phyloP scores from a whole-genome alignment of 2,888 invertebrate species.

The Drosophila rellima region DNA sequence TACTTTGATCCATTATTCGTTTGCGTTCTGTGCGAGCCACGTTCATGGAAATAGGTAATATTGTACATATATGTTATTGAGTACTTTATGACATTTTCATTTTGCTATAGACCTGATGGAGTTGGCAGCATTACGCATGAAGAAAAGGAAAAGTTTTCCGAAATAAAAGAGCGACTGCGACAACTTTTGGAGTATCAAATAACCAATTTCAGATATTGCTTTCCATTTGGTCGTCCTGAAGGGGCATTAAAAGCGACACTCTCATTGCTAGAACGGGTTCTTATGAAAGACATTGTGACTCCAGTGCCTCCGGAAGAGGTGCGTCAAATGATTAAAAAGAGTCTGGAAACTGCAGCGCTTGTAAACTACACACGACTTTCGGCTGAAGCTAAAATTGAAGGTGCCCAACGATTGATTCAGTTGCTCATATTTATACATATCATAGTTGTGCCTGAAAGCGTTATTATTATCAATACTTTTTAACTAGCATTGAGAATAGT shows the following conservation, averaged over 20 bases:
- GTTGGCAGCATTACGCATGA: slow-evolving; percentile 99
- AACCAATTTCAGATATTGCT: slow-evolving; percentile 99
- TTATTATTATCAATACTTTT: too few species aligned
- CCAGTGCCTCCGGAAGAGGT: slow-evolving; percentile 99
- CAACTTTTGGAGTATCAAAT: slow-evolving; percentile 98
- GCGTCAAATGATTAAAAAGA: slow-evolving; percentile 97
- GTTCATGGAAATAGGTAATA: slow-evolving; percentile 98
- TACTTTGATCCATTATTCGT: slow-evolving; percentile 99
- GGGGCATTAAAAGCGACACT: slow-evolving; percentile 98
- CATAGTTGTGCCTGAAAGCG: too few species aligned
- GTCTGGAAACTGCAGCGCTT: slow-evolving; percentile 98
- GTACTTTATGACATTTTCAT: too few species aligned
- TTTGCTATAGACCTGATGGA: slow-evolving; percentile 94
- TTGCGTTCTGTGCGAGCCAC: slow-evolving; percentile 99
- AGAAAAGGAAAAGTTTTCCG: slow-evolving; percentile 98
- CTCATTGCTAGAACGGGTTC: slow-evolving; percentile 96
- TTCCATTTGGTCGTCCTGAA: slow-evolving; percentile 99
- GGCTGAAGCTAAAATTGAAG: slow-evolving; percentile 98
- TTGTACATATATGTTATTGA: neutral
- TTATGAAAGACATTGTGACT: slow-evolving; percentile 99
- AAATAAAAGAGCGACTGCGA: slow-evolving; percentile 97
- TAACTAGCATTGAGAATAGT: too few species aligned
- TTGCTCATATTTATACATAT: neutral
- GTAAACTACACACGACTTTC: slow-evolving; percentile 98
- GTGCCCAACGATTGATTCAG: slow-evolving; percentile 86